Evolutionary conservation across 2,113 vertebrate genomes (phyloP), one percentile per base, ranked within the genome.

Genomic region (Pipa parva): DNA sequence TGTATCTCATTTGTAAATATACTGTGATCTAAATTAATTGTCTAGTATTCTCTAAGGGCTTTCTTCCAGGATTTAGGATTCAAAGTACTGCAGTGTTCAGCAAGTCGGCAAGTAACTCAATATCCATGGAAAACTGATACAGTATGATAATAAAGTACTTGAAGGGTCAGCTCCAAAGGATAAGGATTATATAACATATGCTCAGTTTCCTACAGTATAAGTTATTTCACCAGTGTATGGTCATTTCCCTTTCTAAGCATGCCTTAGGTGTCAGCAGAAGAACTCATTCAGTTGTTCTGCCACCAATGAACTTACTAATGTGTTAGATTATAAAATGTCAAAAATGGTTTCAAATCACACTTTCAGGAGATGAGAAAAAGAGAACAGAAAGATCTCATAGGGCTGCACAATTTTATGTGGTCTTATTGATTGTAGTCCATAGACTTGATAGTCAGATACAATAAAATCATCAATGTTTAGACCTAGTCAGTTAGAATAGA

Each of bases 11-110:
- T 74, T 66, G 72, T 63, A 81, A 69, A 75, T 56, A 73, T 68
- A 36, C 68, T 67, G 56, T 80, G 75, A 75, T 79, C 76, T 66
- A 58, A 74, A 75, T 12, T 45, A 76, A 83, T 77, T 80, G 65
- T 73, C 59, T 69, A 72, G 74, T 76, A 80, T 78, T 67, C 68
- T 78, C 67, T 50, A 61, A 77, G 63, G 17, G 71, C 64, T 31
- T 57, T 28, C 71, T 66, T 25, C 7, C 66, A 52, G 62, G 70
- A 29, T 69, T 74, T 75, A 42, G 1, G 57, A 73, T 73, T 79
- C 71, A 71, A 78, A 74, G 76, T 71, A 64, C 12, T 76, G 63
- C 64, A 9, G 29, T 70, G 59, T 17, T 63, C 73, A 75, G 59
- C 65, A 63, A 75, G 63, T 62, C 61, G 73, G 45, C 24, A 49